These are phyloP conservation scores for Pachliopta kotzebuea DNA, from an alignment of 2,888 invertebrate species.

Conservation along the genomic window DNA sequence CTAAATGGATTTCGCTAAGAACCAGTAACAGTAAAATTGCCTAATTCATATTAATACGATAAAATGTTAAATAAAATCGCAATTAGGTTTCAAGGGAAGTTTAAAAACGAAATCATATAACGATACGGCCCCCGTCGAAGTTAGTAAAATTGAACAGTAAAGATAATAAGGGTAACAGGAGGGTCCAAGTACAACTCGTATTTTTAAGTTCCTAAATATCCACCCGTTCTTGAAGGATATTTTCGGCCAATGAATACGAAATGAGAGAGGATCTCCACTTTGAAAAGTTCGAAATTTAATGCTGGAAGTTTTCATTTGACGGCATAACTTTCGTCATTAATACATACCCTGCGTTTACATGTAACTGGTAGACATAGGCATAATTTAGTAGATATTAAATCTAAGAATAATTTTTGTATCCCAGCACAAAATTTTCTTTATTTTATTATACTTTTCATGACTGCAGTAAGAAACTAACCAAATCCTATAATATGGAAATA, in stretches of 20 bases:
- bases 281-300: conserved; percentile 23
- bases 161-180: conserved; percentile 28
- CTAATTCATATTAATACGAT: not conserved
- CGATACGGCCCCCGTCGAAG: conserved; percentile 4
- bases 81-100: not conserved
- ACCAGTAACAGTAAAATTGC: too few species aligned
- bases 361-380: conserved; percentile 1
- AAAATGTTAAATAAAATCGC: not conserved
- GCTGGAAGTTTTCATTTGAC: conserved; percentile 25
- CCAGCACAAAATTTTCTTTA: too few species aligned
- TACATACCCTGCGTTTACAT: not conserved
- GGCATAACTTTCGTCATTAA: conserved; percentile 22
- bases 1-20: too few species aligned
- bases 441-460: too few species aligned
- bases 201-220: conserved; percentile 25
- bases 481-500: too few species aligned
- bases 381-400: not conserved
- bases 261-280: conserved; percentile 22
- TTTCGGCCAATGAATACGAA: conserved; percentile 30
- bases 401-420: too few species aligned
- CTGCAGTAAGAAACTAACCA: too few species aligned
- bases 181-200: conserved; percentile 25
- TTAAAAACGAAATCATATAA: conserved; percentile 20
- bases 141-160: conserved; percentile 27
- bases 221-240: conserved; percentile 11